phyloP scores from a whole-genome alignment of 2,113 vertebrate genomes.

The Istiophorus platypterus region DNA sequence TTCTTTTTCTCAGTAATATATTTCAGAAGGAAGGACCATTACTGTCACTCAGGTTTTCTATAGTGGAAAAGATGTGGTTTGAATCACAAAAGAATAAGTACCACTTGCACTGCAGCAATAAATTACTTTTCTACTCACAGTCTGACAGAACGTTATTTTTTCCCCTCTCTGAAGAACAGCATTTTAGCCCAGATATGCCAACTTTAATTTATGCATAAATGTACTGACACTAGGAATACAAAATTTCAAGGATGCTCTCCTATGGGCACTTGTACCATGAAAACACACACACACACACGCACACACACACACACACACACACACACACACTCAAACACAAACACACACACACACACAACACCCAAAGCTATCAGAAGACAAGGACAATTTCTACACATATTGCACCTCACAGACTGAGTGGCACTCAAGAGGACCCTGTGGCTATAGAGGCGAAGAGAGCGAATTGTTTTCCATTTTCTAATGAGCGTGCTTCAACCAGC shows the following conservation, averaged over 20 bases:
- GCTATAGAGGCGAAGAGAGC: slow-evolving; percentile 12
- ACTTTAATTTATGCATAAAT: neutral
- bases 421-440: slow-evolving; percentile 32
- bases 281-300: neutral
- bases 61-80: neutral
- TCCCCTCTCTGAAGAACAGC: slow-evolving; percentile 7
- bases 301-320: neutral
- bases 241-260: neutral
- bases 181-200: neutral
- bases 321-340: neutral
- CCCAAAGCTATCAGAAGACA: slow-evolving; percentile 1
- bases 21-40: slow-evolving; percentile 6
- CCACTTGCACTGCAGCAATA: slow-evolving; percentile 1
- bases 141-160: slow-evolving; percentile 25
- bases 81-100: slow-evolving; percentile 22
- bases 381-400: neutral
- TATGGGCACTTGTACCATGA: neutral
- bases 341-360: neutral
- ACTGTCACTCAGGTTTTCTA: slow-evolving; percentile 8
- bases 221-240: neutral
- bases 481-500: slow-evolving; percentile 48
- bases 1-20: neutral
- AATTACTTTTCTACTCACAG: slow-evolving; percentile 24
- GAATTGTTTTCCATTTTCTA: slow-evolving; percentile 43
- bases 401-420: slow-evolving; percentile 24